These are phyloP conservation scores for Speoplatyrhinus poulsoni DNA, from an alignment of 2,113 vertebrate genomes.

Conservation along the genomic window DNA sequence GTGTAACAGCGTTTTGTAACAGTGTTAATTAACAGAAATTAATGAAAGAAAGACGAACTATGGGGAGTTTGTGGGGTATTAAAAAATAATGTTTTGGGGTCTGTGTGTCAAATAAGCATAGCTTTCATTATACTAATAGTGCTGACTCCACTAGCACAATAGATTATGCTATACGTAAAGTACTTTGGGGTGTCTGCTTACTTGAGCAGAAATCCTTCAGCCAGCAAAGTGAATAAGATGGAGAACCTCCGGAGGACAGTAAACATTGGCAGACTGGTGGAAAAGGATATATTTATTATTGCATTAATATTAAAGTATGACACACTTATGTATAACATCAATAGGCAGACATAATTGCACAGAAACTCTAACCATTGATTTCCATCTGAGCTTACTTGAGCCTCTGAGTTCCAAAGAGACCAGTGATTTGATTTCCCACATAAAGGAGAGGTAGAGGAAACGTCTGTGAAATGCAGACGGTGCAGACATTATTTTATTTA, in stretches of 20 bases:
- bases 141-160: background rate
- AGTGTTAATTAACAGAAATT: background rate
- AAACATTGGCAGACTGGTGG: conserved; percentile 93
- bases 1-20: no score
- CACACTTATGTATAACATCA: background rate
- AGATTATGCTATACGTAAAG: conserved; percentile 17
- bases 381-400: conserved; percentile 82
- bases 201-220: conserved; percentile 91
- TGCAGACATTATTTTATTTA: background rate
- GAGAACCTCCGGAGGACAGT: conserved; percentile 96
- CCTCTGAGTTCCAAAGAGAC: conserved; percentile 93
- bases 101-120: no score
- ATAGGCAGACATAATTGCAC: background rate
- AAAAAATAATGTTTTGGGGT: no score
- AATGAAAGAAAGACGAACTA: background rate
- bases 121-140: background rate
- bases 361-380: background rate
- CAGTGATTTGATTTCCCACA: conserved; percentile 95
- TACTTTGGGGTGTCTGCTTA: conserved; percentile 68
- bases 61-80: no score
- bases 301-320: background rate
- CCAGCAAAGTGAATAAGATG: conserved; percentile 97
- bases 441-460: conserved; percentile 98
- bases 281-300: conserved; percentile 9
- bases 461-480: conserved; percentile 72